Evolutionary conservation across 2,113 vertebrate genomes (phyloP).

Genomic region (Scortum barcoo): DNA sequence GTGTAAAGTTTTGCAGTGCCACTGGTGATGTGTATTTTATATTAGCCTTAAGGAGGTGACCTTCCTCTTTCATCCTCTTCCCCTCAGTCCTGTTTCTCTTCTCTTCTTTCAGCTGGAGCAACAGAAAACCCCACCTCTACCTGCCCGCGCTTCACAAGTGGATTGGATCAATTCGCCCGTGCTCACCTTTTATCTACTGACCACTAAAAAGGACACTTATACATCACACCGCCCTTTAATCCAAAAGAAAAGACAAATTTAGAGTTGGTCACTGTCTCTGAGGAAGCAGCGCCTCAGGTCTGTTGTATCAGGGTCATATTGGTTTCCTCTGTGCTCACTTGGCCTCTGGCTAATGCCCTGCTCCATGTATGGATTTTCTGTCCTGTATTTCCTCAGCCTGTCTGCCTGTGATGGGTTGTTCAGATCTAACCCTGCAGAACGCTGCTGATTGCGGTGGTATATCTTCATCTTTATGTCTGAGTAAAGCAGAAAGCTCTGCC

Average conservation of each 20-base stretch:
- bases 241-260: conserved; percentile 63
- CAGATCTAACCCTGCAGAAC: conserved; percentile 71
- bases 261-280: conserved; percentile 52
- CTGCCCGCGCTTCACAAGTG: conserved; percentile 48
- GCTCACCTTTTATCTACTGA: conserved; percentile 61
- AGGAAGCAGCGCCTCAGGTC: conserved; percentile 49
- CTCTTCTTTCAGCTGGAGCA: conserved; percentile 22
- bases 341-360: conserved; percentile 62
- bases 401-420: conserved; percentile 76
- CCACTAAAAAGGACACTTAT: conserved; percentile 54
- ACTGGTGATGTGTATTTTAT: conserved; percentile 58
- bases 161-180: conserved; percentile 62
- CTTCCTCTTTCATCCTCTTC: conserved; percentile 45
- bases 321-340: conserved; percentile 62
- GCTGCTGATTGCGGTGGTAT: conserved; percentile 70
- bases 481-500: conserved; percentile 56
- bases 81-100: conserved; percentile 34
- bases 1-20: conserved; percentile 50
- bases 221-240: conserved; percentile 51
- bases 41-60: conserved; percentile 70
- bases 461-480: conserved; percentile 74
- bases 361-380: conserved; percentile 79
- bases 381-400: conserved; percentile 72
- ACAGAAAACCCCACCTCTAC: conserved; percentile 36
- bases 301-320: conserved; percentile 66